A percentile compares a stretch with the other conserved stretches of the same genome.
Evolutionary conservation across 2,888 invertebrate genomes (phyloP).

Genomic region (Thyatira batis): DNA sequence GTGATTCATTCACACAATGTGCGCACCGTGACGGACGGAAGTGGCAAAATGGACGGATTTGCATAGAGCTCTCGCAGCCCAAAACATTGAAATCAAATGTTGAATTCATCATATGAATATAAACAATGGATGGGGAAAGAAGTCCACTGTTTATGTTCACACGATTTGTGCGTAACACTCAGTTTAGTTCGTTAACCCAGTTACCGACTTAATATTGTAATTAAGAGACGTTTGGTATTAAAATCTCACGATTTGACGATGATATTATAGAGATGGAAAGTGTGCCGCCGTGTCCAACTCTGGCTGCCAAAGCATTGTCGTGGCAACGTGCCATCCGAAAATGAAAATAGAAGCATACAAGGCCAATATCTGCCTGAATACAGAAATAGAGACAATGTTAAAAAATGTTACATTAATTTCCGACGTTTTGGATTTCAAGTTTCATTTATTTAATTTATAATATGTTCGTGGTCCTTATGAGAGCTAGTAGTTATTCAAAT

Average conservation of each 20-base stretch:
- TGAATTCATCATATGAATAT: constrained; percentile 39
- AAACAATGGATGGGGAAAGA: constrained; percentile 64
- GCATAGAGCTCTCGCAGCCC: constrained; percentile 46
- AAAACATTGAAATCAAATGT: constrained; percentile 41
- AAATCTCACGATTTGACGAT: constrained; percentile 43
- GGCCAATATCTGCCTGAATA: constrained; percentile 65
- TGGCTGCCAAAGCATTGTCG: constrained; percentile 62
- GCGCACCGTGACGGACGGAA: constrained; percentile 75
- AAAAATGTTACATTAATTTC: constrained; percentile 23
- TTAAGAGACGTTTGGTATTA: constrained; percentile 54
- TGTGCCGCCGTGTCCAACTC: constrained; percentile 53
- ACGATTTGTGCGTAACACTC: constrained; percentile 58
- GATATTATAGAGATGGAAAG: constrained; percentile 53
- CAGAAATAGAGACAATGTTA: constrained; percentile 58
- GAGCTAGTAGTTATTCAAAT: neutral
- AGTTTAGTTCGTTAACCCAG: constrained; percentile 79
- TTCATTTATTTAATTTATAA: too few species aligned
- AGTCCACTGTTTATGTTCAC: constrained; percentile 61
- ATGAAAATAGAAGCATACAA: constrained; percentile 68
- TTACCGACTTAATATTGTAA: constrained; percentile 72
- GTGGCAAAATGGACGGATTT: constrained; percentile 62
- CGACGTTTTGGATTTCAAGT: too few species aligned
- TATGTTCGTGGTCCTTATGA: too few species aligned
- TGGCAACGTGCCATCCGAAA: constrained; percentile 70
- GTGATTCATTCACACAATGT: constrained; percentile 69